Conservation (phyloP, 2,797 vertebrate species). For the Taeniopygia guttata region DNA sequence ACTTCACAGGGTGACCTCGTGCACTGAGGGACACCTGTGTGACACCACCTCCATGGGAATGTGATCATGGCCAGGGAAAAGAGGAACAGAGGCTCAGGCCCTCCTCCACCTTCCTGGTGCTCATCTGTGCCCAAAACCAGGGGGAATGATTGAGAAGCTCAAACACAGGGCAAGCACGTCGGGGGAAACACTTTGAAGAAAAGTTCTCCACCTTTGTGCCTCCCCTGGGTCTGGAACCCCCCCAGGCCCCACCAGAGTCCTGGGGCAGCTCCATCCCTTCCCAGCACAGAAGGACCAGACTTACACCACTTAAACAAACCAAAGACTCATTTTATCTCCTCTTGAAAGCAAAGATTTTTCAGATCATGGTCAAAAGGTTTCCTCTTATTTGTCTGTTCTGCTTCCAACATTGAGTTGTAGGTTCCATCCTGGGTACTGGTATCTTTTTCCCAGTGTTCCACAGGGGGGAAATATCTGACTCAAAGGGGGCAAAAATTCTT, state of each 20-base stretch:
- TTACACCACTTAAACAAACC: background rate
- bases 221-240: background rate
- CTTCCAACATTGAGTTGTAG: background rate
- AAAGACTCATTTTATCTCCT: background rate
- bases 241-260: fast-evolving
- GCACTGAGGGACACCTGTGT: fast-evolving
- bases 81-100: fast-evolving
- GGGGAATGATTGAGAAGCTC: background rate
- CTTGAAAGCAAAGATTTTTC: background rate
- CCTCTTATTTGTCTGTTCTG: background rate
- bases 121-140: background rate
- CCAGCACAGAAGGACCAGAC: background rate
- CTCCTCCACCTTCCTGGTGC: background rate
- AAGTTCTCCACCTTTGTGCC: background rate
- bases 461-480: background rate
- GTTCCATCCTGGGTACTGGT: background rate
- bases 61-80: fast-evolving
- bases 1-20: fast-evolving
- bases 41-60: fast-evolving
- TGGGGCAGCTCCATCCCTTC: background rate
- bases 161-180: fast-evolving
- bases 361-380: background rate
- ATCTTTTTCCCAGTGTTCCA: background rate
- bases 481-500: background rate
- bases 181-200: background rate